Conservation (phyloP, 2,113 vertebrate genomes). For the Python bivittatus region DNA sequence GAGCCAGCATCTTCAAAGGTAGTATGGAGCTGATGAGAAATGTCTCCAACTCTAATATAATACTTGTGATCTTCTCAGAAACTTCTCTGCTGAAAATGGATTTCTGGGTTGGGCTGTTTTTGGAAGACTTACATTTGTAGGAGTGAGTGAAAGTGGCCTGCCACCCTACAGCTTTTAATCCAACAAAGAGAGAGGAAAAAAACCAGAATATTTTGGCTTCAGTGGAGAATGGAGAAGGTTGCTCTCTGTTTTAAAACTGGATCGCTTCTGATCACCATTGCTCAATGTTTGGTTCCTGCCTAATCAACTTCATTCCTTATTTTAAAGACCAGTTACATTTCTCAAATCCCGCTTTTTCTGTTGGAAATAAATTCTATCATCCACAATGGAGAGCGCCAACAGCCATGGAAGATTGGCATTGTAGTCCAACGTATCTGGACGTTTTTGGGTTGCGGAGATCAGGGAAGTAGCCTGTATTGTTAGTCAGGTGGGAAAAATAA, state of each 20-base stretch:
- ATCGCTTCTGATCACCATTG: neutral
- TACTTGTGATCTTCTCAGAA: neutral
- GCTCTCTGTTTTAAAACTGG: neutral
- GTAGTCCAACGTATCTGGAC: too few relatives aligned
- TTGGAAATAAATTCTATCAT: too few relatives aligned
- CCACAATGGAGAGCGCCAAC: too few relatives aligned
- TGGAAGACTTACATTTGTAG: neutral
- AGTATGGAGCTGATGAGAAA: neutral
- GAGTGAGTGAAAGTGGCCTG: neutral
- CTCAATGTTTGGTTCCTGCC: too few relatives aligned
- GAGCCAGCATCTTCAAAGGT: neutral
- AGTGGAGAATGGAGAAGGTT: neutral
- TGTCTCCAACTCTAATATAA: neutral
- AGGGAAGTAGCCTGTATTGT: too few relatives aligned
- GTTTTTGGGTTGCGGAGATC: too few relatives aligned
- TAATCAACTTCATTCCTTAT: too few relatives aligned
- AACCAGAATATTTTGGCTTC: neutral
- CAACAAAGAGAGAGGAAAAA: neutral
- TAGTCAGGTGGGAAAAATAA: too few relatives aligned
- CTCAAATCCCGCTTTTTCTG: too few relatives aligned
- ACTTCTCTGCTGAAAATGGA: neutral
- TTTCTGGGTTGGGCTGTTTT: neutral
- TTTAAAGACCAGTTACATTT: too few relatives aligned
- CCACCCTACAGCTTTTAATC: neutral
- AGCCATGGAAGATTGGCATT: too few relatives aligned